Evolutionary conservation across 2,888 invertebrate species (phyloP).

Genomic region (Agonum fuliginosum): DNA sequence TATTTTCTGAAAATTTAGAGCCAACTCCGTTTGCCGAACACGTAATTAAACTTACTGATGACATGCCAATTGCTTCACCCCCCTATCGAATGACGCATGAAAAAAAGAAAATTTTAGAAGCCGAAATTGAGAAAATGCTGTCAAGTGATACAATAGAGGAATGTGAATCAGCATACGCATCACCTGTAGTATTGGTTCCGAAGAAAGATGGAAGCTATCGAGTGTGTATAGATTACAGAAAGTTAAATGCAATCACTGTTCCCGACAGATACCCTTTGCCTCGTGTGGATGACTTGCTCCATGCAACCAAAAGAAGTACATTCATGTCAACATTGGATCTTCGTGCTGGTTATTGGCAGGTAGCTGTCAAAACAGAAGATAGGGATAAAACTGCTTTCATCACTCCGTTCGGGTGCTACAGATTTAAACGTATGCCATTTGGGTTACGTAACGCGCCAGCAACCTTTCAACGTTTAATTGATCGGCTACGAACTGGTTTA

Average conservation of each 20-base stretch:
- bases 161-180: slow-evolving; percentile 22
- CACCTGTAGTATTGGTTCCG: not conserved
- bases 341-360: not conserved
- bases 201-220: not conserved
- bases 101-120: not conserved
- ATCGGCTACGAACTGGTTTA: not conserved
- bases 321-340: slow-evolving; percentile 18
- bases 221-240: not conserved
- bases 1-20: not conserved
- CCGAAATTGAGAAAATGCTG: not conserved
- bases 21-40: slow-evolving; percentile 5
- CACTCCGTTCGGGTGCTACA: not conserved
- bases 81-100: not conserved
- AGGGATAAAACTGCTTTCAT: slow-evolving; percentile 10
- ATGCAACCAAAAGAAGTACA: not conserved
- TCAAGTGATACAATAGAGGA: not conserved
- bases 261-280: slow-evolving; percentile 11
- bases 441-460: not conserved
- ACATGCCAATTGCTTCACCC: not conserved
- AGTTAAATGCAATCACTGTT: slow-evolving; percentile 7
- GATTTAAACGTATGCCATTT: slow-evolving; percentile 24
- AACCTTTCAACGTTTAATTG: no score
- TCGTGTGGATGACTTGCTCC: not conserved
- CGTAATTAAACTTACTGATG: not conserved
- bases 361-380: not conserved